phyloP scores from a whole-genome alignment of 1,140 invertebrate genomes.

The Oryctes rhinoceros region DNA sequence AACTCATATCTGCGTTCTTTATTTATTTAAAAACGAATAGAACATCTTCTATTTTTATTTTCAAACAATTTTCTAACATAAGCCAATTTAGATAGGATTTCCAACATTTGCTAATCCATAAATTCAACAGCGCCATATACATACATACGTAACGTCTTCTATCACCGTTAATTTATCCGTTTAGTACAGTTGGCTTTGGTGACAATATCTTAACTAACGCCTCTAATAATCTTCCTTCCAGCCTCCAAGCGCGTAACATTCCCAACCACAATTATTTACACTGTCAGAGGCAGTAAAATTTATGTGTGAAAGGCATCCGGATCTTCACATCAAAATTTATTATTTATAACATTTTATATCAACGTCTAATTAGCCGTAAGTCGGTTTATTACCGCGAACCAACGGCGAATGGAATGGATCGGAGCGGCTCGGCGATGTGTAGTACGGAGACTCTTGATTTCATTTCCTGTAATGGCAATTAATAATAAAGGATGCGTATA shows the following conservation, averaged over 20 bases:
- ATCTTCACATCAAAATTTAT: neutral
- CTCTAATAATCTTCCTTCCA: neutral
- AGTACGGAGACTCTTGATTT: conserved; percentile 13
- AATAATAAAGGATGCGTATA: conserved; percentile 13
- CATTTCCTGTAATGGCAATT: conserved; percentile 23
- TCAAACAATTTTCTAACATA: too few relatives aligned
- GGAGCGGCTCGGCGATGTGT: neutral
- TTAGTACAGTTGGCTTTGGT: too few relatives aligned
- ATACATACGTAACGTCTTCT: too few relatives aligned
- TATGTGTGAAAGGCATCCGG: neutral
- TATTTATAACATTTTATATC: conserved; percentile 29
- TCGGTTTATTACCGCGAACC: neutral
- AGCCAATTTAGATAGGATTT: too few relatives aligned
- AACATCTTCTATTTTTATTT: too few relatives aligned
- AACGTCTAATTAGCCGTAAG: neutral
- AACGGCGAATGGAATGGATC: neutral
- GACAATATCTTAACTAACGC: too few relatives aligned
- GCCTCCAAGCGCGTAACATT: neutral
- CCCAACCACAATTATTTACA: neutral
- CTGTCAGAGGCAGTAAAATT: neutral
- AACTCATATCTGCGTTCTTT: too few relatives aligned
- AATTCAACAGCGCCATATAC: too few relatives aligned
- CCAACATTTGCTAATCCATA: too few relatives aligned
- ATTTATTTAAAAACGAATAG: too few relatives aligned
- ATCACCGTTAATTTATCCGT: too few relatives aligned